phyloP scores from a whole-genome alignment of 1,140 invertebrate genomes.

The Cotesia chilonis region DNA sequence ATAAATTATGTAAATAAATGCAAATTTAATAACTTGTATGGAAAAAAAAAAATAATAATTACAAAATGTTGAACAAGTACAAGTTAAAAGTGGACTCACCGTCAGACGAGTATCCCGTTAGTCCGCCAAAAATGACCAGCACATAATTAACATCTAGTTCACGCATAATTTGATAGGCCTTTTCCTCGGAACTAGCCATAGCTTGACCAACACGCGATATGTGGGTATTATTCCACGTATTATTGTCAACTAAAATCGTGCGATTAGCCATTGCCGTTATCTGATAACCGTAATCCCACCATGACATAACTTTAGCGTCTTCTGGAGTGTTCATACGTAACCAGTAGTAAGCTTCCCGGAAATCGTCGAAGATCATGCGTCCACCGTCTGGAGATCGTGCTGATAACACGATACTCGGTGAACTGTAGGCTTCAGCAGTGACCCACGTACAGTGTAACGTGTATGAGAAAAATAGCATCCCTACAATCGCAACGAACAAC shows the following conservation, averaged over 20 bases:
- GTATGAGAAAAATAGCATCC: conserved; percentile 88
- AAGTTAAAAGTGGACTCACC: conserved; percentile 68
- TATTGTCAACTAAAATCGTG: conserved; percentile 98
- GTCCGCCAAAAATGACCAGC: conserved; percentile 96
- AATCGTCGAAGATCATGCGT: conserved; percentile 97
- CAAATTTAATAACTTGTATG: conserved; percentile 16
- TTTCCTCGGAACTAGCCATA: conserved; percentile 96
- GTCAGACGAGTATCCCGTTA: conserved; percentile 98
- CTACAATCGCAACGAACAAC: conserved; percentile 85
- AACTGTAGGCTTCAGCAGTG: conserved; percentile 97
- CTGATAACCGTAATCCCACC: conserved; percentile 99
- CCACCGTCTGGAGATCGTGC: conserved; percentile 93
- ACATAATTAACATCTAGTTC: conserved; percentile 98
- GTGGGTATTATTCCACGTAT: conserved; percentile 99
- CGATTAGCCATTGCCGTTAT: conserved; percentile 99
- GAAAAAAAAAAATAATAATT: conserved; percentile 40
- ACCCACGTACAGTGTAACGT: conserved; percentile 99
- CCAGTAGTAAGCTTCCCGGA: conserved; percentile 98
- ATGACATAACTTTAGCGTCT: conserved; percentile 97
- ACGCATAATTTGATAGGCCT: conserved; percentile 96
- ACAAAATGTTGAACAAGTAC: conserved; percentile 1
- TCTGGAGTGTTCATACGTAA: conserved; percentile 95
- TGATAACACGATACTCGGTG: conserved; percentile 96
- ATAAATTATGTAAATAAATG: conserved; percentile 27
- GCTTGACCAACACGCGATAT: conserved; percentile 97